Conservation (phyloP, 2,888 invertebrate genomes). For the Erebia ligea region DNA sequence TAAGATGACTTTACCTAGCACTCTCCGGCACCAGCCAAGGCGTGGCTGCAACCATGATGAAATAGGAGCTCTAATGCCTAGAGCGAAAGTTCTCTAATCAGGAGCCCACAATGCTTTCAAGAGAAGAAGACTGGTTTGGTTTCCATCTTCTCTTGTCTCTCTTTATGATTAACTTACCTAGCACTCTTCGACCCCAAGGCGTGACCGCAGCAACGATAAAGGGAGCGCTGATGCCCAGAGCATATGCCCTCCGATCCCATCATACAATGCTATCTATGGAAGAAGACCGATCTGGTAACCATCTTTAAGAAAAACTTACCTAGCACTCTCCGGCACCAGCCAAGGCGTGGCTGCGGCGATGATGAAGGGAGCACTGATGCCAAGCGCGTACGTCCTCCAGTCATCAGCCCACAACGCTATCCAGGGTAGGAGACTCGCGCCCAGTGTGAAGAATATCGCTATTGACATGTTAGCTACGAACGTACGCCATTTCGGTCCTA, state of each 20-base stretch:
- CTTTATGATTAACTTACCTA: neutral
- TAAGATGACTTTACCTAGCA: slow-evolving; percentile 84
- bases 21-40: slow-evolving; percentile 93
- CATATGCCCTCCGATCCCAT: slow-evolving; percentile 91
- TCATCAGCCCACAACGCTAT: slow-evolving; percentile 91
- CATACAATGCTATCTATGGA: slow-evolving; percentile 92
- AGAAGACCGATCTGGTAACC: slow-evolving; percentile 84
- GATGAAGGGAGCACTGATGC: slow-evolving; percentile 90
- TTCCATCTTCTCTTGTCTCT: neutral
- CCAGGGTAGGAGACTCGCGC: slow-evolving; percentile 92
- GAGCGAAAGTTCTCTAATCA: slow-evolving; percentile 91
- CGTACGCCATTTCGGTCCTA: slow-evolving; percentile 94
- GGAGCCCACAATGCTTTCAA: slow-evolving; percentile 82
- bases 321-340: slow-evolving; percentile 92
- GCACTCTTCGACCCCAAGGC: slow-evolving; percentile 93
- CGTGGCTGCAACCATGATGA: slow-evolving; percentile 87
- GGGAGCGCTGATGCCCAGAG: slow-evolving; percentile 91
- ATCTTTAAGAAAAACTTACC: slow-evolving; percentile 71
- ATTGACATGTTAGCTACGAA: slow-evolving; percentile 96
- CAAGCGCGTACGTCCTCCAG: slow-evolving; percentile 91
- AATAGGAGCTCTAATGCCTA: slow-evolving; percentile 89
- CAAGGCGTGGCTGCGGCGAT: slow-evolving; percentile 89
- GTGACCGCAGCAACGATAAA: slow-evolving; percentile 87
- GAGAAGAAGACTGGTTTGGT: slow-evolving; percentile 48
- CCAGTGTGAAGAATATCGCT: slow-evolving; percentile 93